phyloP scores from a whole-genome alignment of 2,113 vertebrate genomes.

The Cheirogaleus medius region DNA sequence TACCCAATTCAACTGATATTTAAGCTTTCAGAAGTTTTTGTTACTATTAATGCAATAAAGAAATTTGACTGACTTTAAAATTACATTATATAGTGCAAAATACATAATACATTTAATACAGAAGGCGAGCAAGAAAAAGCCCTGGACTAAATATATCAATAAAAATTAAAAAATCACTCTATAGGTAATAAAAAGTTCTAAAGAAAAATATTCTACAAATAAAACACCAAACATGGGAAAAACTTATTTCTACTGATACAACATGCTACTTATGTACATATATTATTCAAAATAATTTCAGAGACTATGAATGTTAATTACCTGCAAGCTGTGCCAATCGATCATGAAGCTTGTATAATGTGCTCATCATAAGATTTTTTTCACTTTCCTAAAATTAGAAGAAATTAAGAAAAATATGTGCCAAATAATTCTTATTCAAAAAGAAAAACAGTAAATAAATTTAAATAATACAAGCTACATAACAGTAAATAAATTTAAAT shows the following conservation, averaged over 20 bases:
- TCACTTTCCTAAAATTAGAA: conserved; percentile 85
- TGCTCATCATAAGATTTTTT: conserved; percentile 91
- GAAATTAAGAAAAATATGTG: conserved; percentile 53
- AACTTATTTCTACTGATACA: background rate
- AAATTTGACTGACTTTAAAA: conserved; percentile 33
- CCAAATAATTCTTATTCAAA: conserved; percentile 21
- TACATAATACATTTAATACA: background rate
- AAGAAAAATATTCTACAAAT: conserved; percentile 34
- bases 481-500: background rate
- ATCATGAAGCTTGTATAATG: conserved; percentile 94
- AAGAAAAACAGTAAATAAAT: conserved; percentile 29
- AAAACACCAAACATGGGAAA: background rate
- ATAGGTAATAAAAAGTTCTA: conserved; percentile 12
- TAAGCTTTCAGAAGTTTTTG: conserved; percentile 15
- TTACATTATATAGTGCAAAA: background rate
- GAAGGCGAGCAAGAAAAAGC: background rate
- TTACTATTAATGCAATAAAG: conserved; percentile 15
- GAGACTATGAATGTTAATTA: conserved; percentile 79
- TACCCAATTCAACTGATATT: background rate
- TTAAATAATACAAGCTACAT: too few species aligned
- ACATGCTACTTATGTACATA: background rate
- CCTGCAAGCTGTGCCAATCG: conserved; percentile 94
- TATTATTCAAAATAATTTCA: conserved; percentile 57
- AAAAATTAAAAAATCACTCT: conserved; percentile 7
- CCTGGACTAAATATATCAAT: background rate